Percentiles rank a stretch among this genome's conserved stretches.
These are phyloP conservation scores for Sinocyclocheilus maitianheensis DNA, from an alignment of 2,113 vertebrate species.

Conservation along the genomic window DNA sequence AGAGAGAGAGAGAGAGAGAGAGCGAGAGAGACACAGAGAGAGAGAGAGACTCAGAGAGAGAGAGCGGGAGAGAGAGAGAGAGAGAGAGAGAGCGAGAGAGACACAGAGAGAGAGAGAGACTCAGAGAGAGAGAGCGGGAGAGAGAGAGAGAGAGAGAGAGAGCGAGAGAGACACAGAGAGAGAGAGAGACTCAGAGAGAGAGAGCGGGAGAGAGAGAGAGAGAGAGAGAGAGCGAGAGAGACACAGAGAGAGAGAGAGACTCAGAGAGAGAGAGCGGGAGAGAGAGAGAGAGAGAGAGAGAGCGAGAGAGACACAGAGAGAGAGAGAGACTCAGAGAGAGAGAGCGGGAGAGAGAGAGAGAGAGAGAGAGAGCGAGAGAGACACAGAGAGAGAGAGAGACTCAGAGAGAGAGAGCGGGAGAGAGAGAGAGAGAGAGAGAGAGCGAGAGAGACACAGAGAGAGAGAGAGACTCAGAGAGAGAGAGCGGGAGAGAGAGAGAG, in stretches of 20 bases:
- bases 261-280: not conserved
- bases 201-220: not conserved
- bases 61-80: not conserved
- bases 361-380: not conserved
- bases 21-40: not conserved
- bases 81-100: not conserved
- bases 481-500: too few relatives aligned
- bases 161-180: not conserved
- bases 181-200: not conserved
- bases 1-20: not conserved
- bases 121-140: not conserved
- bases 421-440: not conserved
- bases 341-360: too few relatives aligned
- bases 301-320: not conserved
- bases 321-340: too few relatives aligned
- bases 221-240: not conserved
- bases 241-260: not conserved
- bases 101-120: not conserved
- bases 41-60: not conserved
- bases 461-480: too few relatives aligned
- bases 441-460: not conserved
- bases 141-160: not conserved
- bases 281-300: not conserved
- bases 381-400: not conserved
- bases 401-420: too few relatives aligned